Evolutionary conservation across 2,113 vertebrate genomes (phyloP).

Genomic region (Phrynocephalus versicolor): DNA sequence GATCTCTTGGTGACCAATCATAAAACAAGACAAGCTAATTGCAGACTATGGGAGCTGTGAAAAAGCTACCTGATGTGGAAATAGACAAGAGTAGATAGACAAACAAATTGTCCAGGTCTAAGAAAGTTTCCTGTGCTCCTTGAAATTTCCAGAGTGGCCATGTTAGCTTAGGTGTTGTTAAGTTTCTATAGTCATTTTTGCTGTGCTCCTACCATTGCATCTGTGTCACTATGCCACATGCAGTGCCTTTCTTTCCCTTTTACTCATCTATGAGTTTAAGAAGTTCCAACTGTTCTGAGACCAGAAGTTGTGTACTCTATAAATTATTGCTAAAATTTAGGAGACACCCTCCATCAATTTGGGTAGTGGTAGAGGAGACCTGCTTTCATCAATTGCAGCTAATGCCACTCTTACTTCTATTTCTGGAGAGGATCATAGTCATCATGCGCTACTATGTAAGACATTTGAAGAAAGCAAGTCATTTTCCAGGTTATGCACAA

Average conservation of each 20-base stretch:
- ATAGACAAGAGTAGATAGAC: too few species aligned
- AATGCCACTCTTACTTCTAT: not conserved
- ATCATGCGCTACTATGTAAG: rapidly evolving
- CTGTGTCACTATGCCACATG: not conserved
- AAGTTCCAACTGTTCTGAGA: not conserved
- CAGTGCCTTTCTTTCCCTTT: too few species aligned
- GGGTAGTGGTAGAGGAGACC: not conserved
- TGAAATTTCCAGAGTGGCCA: too few species aligned
- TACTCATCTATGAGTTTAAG: not conserved
- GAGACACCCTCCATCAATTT: not conserved
- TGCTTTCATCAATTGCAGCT: not conserved
- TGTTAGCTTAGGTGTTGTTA: too few species aligned
- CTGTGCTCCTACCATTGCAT: not conserved
- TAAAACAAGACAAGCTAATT: too few species aligned
- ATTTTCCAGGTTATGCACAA: conserved; percentile 1
- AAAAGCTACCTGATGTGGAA: too few species aligned
- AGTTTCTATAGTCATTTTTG: not conserved
- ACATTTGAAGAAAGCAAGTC: not conserved
- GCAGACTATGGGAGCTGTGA: too few species aligned
- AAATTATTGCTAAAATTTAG: not conserved
- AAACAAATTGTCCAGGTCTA: too few species aligned
- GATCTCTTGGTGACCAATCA: too few species aligned
- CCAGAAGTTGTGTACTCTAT: not conserved
- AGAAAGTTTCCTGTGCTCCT: too few species aligned
- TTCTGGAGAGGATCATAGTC: rapidly evolving